Percentiles rank a stretch among this genome's conserved stretches.
phyloP scores from a whole-genome alignment of 2,888 invertebrate species.

The Crematogaster levior region DNA sequence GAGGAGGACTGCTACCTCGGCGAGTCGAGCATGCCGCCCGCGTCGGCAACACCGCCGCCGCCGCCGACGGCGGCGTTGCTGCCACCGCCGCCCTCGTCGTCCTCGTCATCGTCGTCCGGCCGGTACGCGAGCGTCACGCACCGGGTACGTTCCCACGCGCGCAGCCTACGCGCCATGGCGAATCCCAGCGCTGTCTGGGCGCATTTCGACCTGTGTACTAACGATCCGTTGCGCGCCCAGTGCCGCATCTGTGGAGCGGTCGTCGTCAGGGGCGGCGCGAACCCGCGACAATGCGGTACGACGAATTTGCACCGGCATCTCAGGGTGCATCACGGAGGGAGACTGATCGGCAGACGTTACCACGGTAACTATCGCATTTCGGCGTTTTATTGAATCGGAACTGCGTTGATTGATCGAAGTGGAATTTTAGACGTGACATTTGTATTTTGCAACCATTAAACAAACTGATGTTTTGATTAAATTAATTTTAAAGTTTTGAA shows the following conservation, averaged over 20 bases:
- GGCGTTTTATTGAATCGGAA: too few relatives aligned
- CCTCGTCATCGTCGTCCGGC: slow-evolving; percentile 56
- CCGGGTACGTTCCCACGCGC: slow-evolving; percentile 83
- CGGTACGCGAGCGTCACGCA: slow-evolving; percentile 58
- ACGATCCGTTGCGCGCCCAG: slow-evolving; percentile 83
- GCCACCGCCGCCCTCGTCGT: slow-evolving; percentile 63
- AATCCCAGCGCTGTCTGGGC: slow-evolving; percentile 85
- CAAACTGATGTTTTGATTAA: not conserved
- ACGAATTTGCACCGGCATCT: slow-evolving; percentile 84
- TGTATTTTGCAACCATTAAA: not conserved
- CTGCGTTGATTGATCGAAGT: too few relatives aligned
- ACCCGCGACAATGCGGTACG: slow-evolving; percentile 84
- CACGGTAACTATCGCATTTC: slow-evolving; percentile 76
- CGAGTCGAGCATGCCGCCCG: slow-evolving; percentile 67
- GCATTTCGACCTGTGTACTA: slow-evolving; percentile 83
- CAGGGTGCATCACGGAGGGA: slow-evolving; percentile 84
- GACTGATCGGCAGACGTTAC: slow-evolving; percentile 84
- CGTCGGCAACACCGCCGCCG: slow-evolving; percentile 61
- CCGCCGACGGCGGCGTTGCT: slow-evolving; percentile 65
- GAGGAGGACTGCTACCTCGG: slow-evolving; percentile 82
- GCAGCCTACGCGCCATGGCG: slow-evolving; percentile 84
- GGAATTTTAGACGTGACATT: too few relatives aligned
- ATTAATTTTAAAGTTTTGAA: not conserved
- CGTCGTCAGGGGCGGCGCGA: slow-evolving; percentile 84
- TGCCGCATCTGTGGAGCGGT: slow-evolving; percentile 84